These are phyloP conservation scores for Phoxinus phoxinus DNA, from an alignment of 2,113 vertebrate genomes.

Conservation along the genomic window DNA sequence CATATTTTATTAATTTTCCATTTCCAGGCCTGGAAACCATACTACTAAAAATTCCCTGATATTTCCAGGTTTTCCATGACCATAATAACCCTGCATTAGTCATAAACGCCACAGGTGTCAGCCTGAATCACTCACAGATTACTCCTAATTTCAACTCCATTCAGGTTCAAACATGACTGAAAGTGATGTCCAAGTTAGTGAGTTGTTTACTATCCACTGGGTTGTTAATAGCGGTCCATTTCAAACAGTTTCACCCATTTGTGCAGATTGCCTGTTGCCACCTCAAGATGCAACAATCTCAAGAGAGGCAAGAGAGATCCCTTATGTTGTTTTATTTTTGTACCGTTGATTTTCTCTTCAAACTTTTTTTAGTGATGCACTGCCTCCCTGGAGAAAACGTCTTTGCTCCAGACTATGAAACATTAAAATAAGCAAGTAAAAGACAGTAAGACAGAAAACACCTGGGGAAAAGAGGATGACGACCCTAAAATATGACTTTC, in stretches of 20 bases:
- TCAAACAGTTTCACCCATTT: background rate
- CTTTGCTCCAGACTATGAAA: constrained; percentile 31
- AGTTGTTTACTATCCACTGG: background rate
- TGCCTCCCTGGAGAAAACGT: constrained; percentile 13
- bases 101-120: background rate
- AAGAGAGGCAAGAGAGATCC: background rate
- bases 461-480: background rate
- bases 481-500: constrained; percentile 40
- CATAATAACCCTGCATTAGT: background rate
- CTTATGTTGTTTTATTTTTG: background rate
- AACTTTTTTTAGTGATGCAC: background rate
- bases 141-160: background rate
- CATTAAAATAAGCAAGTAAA: constrained; percentile 34
- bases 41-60: background rate
- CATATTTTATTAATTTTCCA: background rate
- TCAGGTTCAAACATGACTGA: background rate
- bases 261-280: background rate
- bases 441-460: constrained; percentile 1
- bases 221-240: background rate
- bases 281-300: background rate
- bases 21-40: background rate
- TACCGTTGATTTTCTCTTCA: background rate
- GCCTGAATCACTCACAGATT: constrained; percentile 3
- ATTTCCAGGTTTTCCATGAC: background rate
- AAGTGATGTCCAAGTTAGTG: background rate